These are phyloP conservation scores for Pungitius pungitius DNA, from an alignment of 2,113 vertebrate species.

Conservation along the genomic window DNA sequence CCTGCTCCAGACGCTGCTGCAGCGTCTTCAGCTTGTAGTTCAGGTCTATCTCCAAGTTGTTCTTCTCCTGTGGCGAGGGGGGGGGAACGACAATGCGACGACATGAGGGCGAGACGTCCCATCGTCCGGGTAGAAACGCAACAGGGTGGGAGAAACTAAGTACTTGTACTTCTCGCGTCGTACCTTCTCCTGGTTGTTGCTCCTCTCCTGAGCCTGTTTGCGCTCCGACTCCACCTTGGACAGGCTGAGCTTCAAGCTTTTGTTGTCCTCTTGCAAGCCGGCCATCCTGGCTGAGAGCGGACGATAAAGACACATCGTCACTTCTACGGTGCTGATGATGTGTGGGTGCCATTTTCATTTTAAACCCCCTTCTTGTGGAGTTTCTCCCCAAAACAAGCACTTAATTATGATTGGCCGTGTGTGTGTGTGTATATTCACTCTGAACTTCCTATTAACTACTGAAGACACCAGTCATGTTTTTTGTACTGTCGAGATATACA, in stretches of 20 bases:
- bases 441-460: too few relatives aligned
- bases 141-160: neutral
- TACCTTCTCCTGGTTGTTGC: conserved; percentile 97
- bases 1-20: conserved; percentile 95
- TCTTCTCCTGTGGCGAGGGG: conserved; percentile 88
- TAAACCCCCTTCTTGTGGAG: neutral
- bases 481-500: neutral
- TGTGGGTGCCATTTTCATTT: neutral
- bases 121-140: neutral
- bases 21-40: conserved; percentile 96
- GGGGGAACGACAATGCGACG: neutral
- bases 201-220: conserved; percentile 92
- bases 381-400: neutral
- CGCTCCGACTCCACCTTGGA: conserved; percentile 91
- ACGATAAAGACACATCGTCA: conserved; percentile 21
- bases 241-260: conserved; percentile 88
- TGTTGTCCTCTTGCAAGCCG: conserved; percentile 94
- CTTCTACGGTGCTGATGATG: neutral
- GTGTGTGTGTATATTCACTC: too few relatives aligned
- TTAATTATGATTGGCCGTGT: neutral
- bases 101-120: neutral
- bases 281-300: conserved; percentile 85
- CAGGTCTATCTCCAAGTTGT: conserved; percentile 96
- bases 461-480: neutral
- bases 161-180: neutral